These are phyloP conservation scores for Leptoclinus maculatus DNA, from an alignment of 2,797 vertebrate species.

Conservation along the genomic window DNA sequence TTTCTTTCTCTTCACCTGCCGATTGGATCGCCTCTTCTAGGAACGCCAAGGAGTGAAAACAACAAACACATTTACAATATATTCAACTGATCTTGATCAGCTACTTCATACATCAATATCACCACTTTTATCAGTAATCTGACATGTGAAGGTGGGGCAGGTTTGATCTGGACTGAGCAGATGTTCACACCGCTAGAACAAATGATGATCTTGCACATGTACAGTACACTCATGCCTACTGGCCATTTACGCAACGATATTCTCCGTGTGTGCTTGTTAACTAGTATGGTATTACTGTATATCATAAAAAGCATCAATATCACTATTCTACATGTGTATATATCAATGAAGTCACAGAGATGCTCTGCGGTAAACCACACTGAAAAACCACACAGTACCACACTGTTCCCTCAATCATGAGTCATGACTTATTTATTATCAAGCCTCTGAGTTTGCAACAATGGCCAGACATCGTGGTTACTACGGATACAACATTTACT, in stretches of 20 bases:
- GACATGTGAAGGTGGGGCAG: neutral
- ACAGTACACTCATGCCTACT: neutral
- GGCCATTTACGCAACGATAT: neutral
- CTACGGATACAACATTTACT: neutral
- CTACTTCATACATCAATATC: neutral
- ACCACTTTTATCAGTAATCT: neutral
- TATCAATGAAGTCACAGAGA: neutral
- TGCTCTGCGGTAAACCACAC: neutral
- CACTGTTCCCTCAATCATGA: neutral
- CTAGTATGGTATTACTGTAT: neutral
- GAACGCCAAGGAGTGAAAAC: constrained; percentile 36
- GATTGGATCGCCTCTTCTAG: constrained; percentile 98
- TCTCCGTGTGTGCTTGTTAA: neutral
- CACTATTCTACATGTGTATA: neutral
- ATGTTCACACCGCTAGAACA: neutral
- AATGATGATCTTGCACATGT: neutral
- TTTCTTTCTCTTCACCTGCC: constrained; percentile 97
- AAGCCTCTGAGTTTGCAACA: neutral
- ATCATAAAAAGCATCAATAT: constrained; percentile 1
- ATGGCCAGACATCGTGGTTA: neutral
- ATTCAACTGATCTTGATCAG: neutral
- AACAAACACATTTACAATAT: constrained; percentile 20
- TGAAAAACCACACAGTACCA: constrained; percentile 5
- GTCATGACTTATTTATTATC: neutral
- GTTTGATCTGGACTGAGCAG: neutral